Base-by-base conservation (phyloP, 1,140 invertebrate genomes). In the Lethrus apterus region DNA sequence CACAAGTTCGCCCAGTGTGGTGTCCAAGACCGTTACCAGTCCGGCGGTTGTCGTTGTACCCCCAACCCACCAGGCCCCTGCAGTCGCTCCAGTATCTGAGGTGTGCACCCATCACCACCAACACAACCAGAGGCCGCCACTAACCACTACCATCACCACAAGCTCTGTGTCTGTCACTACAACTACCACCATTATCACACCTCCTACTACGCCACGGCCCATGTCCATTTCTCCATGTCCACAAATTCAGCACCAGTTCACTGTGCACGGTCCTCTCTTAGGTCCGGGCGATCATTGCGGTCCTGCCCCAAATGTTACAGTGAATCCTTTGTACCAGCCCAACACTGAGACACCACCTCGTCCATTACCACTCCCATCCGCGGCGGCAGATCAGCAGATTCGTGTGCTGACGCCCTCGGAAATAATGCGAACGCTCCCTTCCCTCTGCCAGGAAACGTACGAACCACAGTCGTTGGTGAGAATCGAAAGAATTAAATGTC, bases 391-490 rank as follows among this genome's bases (percentile, higher is more conserved):
- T 71, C 81, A 83, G 68, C 83, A 86, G 70, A 87, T 87, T 71
- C 79, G 84, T 69, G 84, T 86, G 69, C 77, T 88, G 66, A 87
- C 85, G 60, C 84, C 84, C 55, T 86, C 83, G 56, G 84, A 87
- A 78, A 87, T 87, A 66, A 87, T 87, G 84, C 79, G 82, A 73
- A 87, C 84, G 65, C 79, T 86, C 68, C 84, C 85, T 65, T 84
- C 82, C 67, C 77, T 87, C 67, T 67, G 67, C 70, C 80, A 81
- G 73, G 79, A 81, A 72, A 72, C 72, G 66, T 80, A 78, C 70
- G 78, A 79, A 67, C 68, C 73, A 66, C 24, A 10, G 30, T 65
- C 69, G 65, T 64, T 72, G 78, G 77, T 78, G 78, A 78, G 77
- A 59, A 58, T 50, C 52, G 47, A n/a, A n/a, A n/a, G n/a, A n/a